These are phyloP conservation scores for Dendrolimus pini DNA, from an alignment of 2,888 invertebrate species.

Conservation along the genomic window DNA sequence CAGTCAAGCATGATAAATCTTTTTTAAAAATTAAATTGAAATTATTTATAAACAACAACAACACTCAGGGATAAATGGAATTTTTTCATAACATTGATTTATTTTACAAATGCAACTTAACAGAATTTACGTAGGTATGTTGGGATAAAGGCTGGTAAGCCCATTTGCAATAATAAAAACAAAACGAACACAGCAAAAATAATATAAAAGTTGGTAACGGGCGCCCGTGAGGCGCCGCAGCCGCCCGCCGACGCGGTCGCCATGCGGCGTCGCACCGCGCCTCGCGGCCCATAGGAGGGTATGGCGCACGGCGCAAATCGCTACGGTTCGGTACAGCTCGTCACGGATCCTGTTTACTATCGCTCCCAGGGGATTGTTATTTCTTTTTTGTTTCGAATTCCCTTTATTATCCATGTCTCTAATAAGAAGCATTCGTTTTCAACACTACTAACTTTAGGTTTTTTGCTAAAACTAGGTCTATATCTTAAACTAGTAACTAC, in stretches of 20 bases:
- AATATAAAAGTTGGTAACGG: constrained; percentile 63
- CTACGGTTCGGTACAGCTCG: constrained; percentile 28
- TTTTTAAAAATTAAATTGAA: no score
- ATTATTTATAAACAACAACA: no score
- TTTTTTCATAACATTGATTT: no score
- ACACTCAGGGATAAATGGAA: no score
- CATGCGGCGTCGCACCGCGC: constrained; percentile 6
- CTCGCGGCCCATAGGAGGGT: constrained; percentile 14
- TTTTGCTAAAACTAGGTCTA: no score
- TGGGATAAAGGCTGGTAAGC: constrained; percentile 32
- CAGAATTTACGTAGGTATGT: constrained; percentile 17
- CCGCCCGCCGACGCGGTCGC: background rate
- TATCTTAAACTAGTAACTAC: no score
- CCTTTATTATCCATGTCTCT: constrained; percentile 34
- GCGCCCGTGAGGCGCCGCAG: constrained; percentile 49
- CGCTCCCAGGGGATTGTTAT: constrained; percentile 40
- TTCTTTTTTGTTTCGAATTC: constrained; percentile 43
- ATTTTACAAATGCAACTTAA: no score
- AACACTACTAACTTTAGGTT: background rate
- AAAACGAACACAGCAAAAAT: constrained; percentile 55
- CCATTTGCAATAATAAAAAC: constrained; percentile 54
- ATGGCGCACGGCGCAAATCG: constrained; percentile 11
- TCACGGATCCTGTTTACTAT: constrained; percentile 52
- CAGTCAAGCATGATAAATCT: no score
- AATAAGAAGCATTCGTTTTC: constrained; percentile 28